A percentile compares a stretch with the other conserved stretches of the same genome.
Conservation (phyloP, 1,140 invertebrate genomes). For the Drosophila athabasca region DNA sequence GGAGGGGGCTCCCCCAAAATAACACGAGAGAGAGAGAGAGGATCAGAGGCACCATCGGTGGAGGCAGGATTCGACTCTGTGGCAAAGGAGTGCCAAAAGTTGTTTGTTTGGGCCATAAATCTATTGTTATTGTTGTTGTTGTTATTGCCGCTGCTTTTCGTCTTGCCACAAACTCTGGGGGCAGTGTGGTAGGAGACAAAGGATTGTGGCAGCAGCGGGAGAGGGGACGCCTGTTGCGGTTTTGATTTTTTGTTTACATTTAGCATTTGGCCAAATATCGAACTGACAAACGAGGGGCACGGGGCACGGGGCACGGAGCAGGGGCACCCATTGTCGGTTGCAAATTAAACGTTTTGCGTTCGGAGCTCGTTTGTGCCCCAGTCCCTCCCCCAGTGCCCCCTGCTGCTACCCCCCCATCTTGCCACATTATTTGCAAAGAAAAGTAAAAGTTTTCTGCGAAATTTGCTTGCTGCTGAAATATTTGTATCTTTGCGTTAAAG, state of each 20-base stretch:
- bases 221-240: constrained; percentile 25
- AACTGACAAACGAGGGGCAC: background rate
- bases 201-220: constrained; percentile 21
- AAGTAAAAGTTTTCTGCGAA: constrained; percentile 44
- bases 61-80: constrained; percentile 1
- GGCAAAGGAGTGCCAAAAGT: constrained; percentile 19
- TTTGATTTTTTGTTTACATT: constrained; percentile 16
- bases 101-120: constrained; percentile 46
- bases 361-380: background rate
- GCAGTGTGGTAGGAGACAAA: too few species aligned
- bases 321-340: background rate
- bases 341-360: constrained; percentile 34
- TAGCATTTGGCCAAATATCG: constrained; percentile 20
- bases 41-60: background rate
- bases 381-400: background rate
- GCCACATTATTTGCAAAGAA: constrained; percentile 30
- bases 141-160: constrained; percentile 12
- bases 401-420: constrained; percentile 4
- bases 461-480: constrained; percentile 17
- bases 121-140: constrained; percentile 29
- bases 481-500: constrained; percentile 8
- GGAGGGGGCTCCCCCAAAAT: constrained; percentile 8
- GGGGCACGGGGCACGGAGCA: too few species aligned
- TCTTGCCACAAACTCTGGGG: too few species aligned
- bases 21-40: constrained; percentile 2